Conservation (phyloP, 1,140 invertebrate species). For the Globodera ellingtonae region DNA sequence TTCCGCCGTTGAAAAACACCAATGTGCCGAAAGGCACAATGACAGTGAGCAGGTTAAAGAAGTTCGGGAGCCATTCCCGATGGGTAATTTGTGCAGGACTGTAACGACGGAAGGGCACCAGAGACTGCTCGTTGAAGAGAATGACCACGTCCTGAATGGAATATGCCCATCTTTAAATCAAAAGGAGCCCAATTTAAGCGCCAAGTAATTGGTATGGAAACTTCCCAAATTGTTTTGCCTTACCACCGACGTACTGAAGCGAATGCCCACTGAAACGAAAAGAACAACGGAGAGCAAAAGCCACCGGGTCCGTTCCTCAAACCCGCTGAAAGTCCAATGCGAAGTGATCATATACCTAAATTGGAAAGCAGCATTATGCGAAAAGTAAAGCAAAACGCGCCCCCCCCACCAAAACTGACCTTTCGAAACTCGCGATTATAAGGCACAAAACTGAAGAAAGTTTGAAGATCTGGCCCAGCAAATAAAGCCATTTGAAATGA, state of each 20-base stretch:
- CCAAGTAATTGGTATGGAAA: not conserved
- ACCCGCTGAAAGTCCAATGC: slow-evolving; percentile 64
- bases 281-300: slow-evolving; percentile 49
- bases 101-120: slow-evolving; percentile 39
- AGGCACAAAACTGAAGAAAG: slow-evolving; percentile 62
- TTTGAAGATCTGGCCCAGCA: slow-evolving; percentile 62
- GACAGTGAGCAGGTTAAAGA: slow-evolving; percentile 57
- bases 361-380: not conserved
- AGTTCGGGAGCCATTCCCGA: slow-evolving; percentile 38
- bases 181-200: too few species aligned
- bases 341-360: slow-evolving; percentile 48
- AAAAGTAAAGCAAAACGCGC: too few species aligned
- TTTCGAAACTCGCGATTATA: slow-evolving; percentile 60
- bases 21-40: slow-evolving; percentile 58
- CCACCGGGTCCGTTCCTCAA: slow-evolving; percentile 59
- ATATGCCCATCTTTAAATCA: not conserved
- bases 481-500: slow-evolving; percentile 46
- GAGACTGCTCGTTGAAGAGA: slow-evolving; percentile 31
- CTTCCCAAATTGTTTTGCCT: slow-evolving; percentile 16
- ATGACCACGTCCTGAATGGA: slow-evolving; percentile 48
- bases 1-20: slow-evolving; percentile 63
- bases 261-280: slow-evolving; percentile 49
- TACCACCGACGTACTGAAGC: slow-evolving; percentile 52
- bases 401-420: slow-evolving; percentile 32
- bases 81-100: slow-evolving; percentile 27